A percentile compares a stretch with the other conserved stretches of the same genome.
Evolutionary conservation across 2,113 vertebrate genomes (phyloP).

Genomic region (Microcebus jonahi): DNA sequence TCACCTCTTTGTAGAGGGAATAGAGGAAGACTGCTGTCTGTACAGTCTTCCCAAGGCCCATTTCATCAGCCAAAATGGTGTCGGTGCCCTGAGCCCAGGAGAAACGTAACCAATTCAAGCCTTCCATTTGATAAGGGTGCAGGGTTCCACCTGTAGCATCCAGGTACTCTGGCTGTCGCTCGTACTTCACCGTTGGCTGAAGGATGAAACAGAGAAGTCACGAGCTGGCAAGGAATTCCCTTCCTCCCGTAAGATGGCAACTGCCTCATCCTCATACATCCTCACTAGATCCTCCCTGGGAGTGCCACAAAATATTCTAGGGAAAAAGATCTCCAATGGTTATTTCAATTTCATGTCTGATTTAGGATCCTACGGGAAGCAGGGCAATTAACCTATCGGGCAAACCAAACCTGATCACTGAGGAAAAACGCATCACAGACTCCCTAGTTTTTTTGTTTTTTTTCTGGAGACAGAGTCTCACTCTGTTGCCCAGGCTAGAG

Average conservation of each 20-base stretch:
- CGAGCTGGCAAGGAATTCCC: background rate
- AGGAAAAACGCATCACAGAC: background rate
- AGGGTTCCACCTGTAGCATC: conserved; percentile 95
- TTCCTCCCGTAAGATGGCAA: background rate
- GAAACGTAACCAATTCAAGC: conserved; percentile 97
- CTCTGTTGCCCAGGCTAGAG: too few species aligned
- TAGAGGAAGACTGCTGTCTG: conserved; percentile 98
- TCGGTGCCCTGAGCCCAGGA: conserved; percentile 99
- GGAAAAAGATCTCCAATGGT: background rate
- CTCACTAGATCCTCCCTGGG: background rate
- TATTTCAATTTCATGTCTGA: background rate
- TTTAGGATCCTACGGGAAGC: background rate
- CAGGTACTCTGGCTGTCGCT: conserved; percentile 95
- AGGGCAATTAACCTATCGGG: background rate
- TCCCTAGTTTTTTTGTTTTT: background rate
- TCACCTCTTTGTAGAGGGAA: conserved; percentile 98
- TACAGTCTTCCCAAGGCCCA: conserved; percentile 98
- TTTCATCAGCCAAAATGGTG: conserved; percentile 98
- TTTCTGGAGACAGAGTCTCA: too few species aligned
- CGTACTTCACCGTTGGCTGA: conserved; percentile 98
- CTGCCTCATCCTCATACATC: background rate
- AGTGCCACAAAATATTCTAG: background rate
- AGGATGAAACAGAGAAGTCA: conserved; percentile 44
- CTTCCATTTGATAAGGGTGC: conserved; percentile 98
- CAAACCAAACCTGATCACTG: background rate